Evolutionary conservation across 2,113 vertebrate genomes (phyloP), one percentile per base, ranked within the genome.

Genomic region (Megaleporinus macrocephalus): DNA sequence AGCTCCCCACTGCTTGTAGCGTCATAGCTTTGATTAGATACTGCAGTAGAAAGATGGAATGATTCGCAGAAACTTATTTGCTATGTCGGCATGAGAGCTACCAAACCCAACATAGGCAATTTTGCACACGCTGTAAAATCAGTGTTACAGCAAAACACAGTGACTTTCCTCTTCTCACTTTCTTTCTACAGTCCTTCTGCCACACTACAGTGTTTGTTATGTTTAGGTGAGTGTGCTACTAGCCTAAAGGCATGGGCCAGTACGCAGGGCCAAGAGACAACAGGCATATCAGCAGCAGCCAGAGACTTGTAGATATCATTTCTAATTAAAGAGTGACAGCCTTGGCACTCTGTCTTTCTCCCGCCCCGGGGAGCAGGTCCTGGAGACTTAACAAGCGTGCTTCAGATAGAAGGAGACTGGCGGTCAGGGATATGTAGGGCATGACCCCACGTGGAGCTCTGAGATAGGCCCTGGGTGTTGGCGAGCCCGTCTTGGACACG

Each of bases 391-490:
- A 63, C 24, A 53, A 24, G 29, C 68, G 51, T 82, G 73, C 11
- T 76, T 75, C 4, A 59, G 30, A 44, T 24, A 59, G 62, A 16
- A 29, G 33, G 22, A 44, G 0, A 9, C 24, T 73, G 36, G 24
- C 12, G 71, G 70, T 63, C 70, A 72, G 78, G 41, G 22, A 27
- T 47, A 61, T 80, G 78, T 49, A 65, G 44, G 62, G 66, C 18
- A 30, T 61, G 62, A 75, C 47, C 66, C 12, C 12, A 26, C 57
- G 4, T n/a, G 30, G 26, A 63, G 57, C 63, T 59, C 14, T 59
- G 49, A 76, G 63, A 69, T 53, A 66, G 29, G 71, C 72, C 62
- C 73, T 49, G 36, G 79, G 79, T 63, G 24, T 30, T 75, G 61
- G 16, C 51, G 24, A 70, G 36, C 41, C 65, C 33, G 1, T 3